Conservation (phyloP, 2,113 vertebrate genomes). For the Scolopax mira region DNA sequence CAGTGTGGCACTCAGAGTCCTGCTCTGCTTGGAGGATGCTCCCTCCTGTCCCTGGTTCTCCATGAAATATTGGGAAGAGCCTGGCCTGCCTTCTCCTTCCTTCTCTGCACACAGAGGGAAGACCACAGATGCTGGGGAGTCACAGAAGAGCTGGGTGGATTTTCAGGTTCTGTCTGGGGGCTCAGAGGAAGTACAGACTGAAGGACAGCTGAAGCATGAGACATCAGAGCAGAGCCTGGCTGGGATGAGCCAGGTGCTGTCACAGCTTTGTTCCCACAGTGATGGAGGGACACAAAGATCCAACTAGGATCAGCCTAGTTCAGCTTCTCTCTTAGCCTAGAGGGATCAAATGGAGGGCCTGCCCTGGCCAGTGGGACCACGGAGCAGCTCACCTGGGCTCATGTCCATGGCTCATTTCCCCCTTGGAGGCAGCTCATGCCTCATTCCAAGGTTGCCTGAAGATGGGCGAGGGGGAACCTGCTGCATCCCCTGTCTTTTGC, state of each 20-base stretch:
- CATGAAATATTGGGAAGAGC: background rate
- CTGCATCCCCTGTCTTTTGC: background rate
- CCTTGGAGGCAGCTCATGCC: background rate
- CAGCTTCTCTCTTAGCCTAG: background rate
- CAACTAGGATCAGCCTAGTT: background rate
- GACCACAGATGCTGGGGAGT: background rate
- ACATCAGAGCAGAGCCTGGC: background rate
- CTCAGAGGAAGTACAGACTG: background rate
- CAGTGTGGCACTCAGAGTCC: background rate
- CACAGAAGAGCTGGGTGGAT: background rate
- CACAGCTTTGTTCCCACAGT: fast-evolving
- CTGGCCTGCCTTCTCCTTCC: background rate
- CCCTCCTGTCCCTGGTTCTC: background rate
- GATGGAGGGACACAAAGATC: background rate
- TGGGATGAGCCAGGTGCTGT: background rate
- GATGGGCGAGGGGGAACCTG: background rate
- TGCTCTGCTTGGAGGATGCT: background rate
- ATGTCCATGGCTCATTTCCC: background rate
- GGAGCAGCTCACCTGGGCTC: background rate
- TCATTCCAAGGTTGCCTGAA: background rate
- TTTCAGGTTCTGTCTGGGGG: background rate
- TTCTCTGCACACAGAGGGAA: background rate
- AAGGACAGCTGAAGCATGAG: background rate
- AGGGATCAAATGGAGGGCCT: background rate
- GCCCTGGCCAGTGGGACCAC: background rate